Percentiles rank a stretch among this genome's conserved stretches.
These are phyloP conservation scores for Lydus trimaculatus DNA, from an alignment of 2,888 invertebrate species.

Conservation along the genomic window DNA sequence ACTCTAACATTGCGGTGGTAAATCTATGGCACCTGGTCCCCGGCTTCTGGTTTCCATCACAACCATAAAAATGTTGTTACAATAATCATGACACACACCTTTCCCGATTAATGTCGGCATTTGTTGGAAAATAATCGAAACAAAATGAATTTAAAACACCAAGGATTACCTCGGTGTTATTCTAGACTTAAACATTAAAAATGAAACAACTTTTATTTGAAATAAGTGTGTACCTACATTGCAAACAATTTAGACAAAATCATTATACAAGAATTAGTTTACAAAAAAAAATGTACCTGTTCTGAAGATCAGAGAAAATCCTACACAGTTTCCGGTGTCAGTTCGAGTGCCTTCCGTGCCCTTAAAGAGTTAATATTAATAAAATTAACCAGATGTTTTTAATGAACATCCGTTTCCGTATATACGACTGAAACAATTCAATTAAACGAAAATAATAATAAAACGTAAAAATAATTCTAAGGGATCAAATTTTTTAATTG, in stretches of 20 bases:
- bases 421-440: slow-evolving; percentile 7
- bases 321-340: slow-evolving; percentile 18
- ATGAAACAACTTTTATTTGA: background rate
- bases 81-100: slow-evolving; percentile 31
- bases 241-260: background rate
- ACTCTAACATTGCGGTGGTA: slow-evolving; percentile 19
- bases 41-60: slow-evolving; percentile 33
- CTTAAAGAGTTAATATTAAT: slow-evolving; percentile 42
- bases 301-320: background rate
- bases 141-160: background rate
- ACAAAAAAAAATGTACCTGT: background rate
- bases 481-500: background rate
- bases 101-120: slow-evolving; percentile 12
- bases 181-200: background rate
- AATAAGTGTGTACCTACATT: no score
- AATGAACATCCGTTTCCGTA: slow-evolving; percentile 42
- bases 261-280: background rate
- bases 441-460: background rate
- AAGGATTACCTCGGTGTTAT: background rate
- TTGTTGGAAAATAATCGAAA: background rate
- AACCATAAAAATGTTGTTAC: slow-evolving; percentile 26
- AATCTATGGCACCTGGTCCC: slow-evolving; percentile 25
- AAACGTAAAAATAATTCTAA: background rate
- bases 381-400: slow-evolving; percentile 38
- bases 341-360: slow-evolving; percentile 28